Conservation (phyloP, 2,888 invertebrate genomes). For the Melanophora roralis region DNA sequence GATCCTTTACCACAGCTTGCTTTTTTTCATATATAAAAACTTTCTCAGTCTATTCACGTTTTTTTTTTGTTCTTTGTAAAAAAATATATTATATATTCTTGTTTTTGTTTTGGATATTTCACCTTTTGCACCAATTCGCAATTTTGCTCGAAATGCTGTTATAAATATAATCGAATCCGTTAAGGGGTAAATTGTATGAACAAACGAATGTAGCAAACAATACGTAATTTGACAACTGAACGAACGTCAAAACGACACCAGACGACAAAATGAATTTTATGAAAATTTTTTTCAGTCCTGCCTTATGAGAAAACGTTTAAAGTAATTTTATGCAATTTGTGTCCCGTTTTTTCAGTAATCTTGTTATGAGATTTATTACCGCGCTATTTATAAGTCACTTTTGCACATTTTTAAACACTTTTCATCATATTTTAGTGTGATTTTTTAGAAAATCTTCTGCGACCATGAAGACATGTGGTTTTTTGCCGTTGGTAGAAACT, state of each 20-base stretch:
- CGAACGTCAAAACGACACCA: constrained; percentile 62
- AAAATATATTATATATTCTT: constrained; percentile 10
- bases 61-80: no score
- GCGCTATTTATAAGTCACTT: constrained; percentile 67
- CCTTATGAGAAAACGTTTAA: constrained; percentile 63
- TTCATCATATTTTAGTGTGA: constrained; percentile 72
- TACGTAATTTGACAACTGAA: constrained; percentile 63
- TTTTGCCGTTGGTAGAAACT: constrained; percentile 83
- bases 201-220: constrained; percentile 52
- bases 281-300: constrained; percentile 43
- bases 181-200: constrained; percentile 52
- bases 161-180: constrained; percentile 25
- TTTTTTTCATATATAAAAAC: no score
- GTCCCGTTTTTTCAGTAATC: constrained; percentile 66
- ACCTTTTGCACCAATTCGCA: constrained; percentile 48
- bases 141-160: constrained; percentile 6
- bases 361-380: constrained; percentile 68
- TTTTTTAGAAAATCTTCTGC: constrained; percentile 72
- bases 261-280: no score
- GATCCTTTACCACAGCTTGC: constrained; percentile 1
- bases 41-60: no score
- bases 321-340: constrained; percentile 57
- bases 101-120: constrained; percentile 44
- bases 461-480: constrained; percentile 81
- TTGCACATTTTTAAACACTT: constrained; percentile 71